Base-by-base conservation (phyloP, 2,888 invertebrate genomes). In the Homarus gammarus region DNA sequence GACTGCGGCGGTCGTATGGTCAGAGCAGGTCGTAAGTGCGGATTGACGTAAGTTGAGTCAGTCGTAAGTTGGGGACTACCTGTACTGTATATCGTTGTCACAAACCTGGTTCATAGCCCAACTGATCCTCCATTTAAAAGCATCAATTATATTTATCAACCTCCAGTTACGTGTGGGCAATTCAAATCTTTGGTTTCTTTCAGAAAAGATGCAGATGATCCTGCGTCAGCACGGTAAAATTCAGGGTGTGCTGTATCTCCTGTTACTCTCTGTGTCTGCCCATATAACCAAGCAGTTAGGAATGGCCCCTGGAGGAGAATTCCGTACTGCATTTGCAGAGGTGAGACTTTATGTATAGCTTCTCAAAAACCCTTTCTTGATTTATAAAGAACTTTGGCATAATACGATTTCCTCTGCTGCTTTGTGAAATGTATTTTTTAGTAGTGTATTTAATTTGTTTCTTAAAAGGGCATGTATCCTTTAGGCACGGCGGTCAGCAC, bases 221-320 rank as follows among this genome's bases (percentile, higher is more conserved):
- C 96, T 99, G 92, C 85, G 90, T 12, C 87, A 91, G 61, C 88
- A 92, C 27, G 97, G 96, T 94, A 95, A 97, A 93, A 96, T 96
- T 92, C 98, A 98, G 94, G 99, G 99, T 1, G 94, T 99, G 72
- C 96, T 99, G 95, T 98, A 99, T 93, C 95, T 97, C 92, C 94
- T 98, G 56, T 95, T 99, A 92, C 95, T 99, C 85, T 98, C 97
- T 93, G 97, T 99, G 96, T 98, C 98, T 51, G 99, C 99, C 5
- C 97, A 98, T 93, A 95, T 99, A 92, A 98, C 99, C 1, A 96
- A 97, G 93, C 96, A 99, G 94, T 95, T 99, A 72, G 99, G 99
- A 44, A 99, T 99, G 98, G 99, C 99, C 18, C 99, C 99, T 0
- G 99, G 99, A 22, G 99, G 99, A 10, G 99, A 99, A 95, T 99